phyloP scores from a whole-genome alignment of 2,888 invertebrate genomes.

The Hermodice carunculata region DNA sequence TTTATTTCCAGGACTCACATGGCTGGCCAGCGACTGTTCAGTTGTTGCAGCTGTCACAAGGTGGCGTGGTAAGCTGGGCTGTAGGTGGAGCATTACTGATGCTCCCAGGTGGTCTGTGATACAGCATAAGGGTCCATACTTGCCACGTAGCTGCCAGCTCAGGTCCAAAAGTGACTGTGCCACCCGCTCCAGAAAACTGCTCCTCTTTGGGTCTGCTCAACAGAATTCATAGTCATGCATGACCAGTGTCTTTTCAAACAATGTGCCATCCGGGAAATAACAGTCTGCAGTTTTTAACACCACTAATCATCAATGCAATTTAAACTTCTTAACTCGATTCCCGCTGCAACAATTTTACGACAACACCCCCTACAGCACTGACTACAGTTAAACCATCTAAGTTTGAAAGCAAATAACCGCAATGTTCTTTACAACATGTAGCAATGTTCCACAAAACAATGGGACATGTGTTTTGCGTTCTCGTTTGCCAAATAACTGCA shows the following conservation, averaged over 20 bases:
- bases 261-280: background rate
- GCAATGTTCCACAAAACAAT: no score
- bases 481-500: no score
- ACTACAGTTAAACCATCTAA: no score
- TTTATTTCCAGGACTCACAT: constrained; percentile 70
- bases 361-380: no score
- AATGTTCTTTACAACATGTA: no score
- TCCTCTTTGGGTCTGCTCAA: constrained; percentile 37
- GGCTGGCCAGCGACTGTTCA: constrained; percentile 68
- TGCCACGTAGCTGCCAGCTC: constrained; percentile 63
- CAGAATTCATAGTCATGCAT: background rate
- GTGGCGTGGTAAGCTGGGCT: constrained; percentile 66
- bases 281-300: no score
- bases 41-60: constrained; percentile 66
- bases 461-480: no score
- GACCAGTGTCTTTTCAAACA: background rate
- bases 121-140: constrained; percentile 62
- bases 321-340: no score
- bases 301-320: no score
- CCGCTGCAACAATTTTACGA: no score
- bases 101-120: constrained; percentile 70
- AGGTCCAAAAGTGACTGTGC: constrained; percentile 50
- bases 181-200: constrained; percentile 48
- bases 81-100: constrained; percentile 60
- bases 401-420: no score